Percentiles rank a stretch among this genome's conserved stretches.
phyloP scores from a whole-genome alignment of 2,797 vertebrate species.

The Periophthalmus magnuspinnatus region DNA sequence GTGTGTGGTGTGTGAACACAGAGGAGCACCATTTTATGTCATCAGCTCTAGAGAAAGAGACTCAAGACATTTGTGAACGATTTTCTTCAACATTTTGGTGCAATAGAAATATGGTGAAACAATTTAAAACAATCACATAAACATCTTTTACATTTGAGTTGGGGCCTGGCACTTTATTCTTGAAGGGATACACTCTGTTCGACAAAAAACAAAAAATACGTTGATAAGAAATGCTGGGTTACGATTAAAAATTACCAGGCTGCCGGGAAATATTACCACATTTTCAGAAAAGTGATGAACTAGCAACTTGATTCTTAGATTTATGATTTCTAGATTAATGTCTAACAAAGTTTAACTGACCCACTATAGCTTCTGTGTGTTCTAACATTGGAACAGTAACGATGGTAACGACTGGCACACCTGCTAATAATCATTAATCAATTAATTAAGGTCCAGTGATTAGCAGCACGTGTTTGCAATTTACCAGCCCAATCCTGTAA shows the following conservation, averaged over 20 bases:
- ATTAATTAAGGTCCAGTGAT: not conserved
- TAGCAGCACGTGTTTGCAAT: slow-evolving; percentile 4
- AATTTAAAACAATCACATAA: not conserved
- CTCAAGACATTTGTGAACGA: not conserved
- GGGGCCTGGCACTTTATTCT: not conserved
- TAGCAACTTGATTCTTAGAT: too few species aligned
- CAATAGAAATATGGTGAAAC: not conserved
- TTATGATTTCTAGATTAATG: too few species aligned
- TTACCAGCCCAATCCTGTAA: not conserved
- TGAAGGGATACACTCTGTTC: not conserved
- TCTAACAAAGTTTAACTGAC: too few species aligned
- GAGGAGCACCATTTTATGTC: too few species aligned
- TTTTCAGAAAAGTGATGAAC: too few species aligned
- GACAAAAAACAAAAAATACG: too few species aligned
- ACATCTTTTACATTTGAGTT: not conserved
- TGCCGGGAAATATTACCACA: too few species aligned
- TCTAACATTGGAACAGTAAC: not conserved
- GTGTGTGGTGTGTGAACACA: not conserved
- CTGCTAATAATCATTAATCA: slow-evolving; percentile 18
- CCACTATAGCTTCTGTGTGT: too few species aligned
- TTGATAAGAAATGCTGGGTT: too few species aligned
- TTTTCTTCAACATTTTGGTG: not conserved
- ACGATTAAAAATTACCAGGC: too few species aligned
- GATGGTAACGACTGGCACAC: not conserved
- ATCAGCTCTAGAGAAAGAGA: not conserved